Percentiles rank a stretch among this genome's conserved stretches.
Conservation (phyloP, 1,140 invertebrate species). For the Belonocnema kinseyi region DNA sequence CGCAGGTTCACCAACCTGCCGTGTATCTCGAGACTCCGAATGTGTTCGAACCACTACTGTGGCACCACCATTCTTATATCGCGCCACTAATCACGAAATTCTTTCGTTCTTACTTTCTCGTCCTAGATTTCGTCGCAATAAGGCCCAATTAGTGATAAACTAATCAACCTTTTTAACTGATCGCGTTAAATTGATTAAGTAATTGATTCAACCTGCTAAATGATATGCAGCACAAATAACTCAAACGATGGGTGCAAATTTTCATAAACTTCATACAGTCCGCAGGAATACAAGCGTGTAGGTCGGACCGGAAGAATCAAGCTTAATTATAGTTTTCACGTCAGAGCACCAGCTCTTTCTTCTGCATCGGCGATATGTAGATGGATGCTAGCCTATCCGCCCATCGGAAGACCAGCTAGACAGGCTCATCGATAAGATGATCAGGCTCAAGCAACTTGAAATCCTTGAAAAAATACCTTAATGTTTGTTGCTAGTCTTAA, state of each 20-base stretch:
- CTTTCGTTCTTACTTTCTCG: conserved; percentile 37
- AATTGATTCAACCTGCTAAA: conserved; percentile 24
- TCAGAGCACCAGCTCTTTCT: conserved; percentile 54
- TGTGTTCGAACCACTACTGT: conserved; percentile 54
- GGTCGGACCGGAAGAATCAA: conserved; percentile 51
- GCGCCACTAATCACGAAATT: conserved; percentile 50
- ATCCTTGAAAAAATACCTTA: too few species aligned
- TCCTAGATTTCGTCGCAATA: conserved; percentile 14
- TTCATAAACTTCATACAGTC: conserved; percentile 3
- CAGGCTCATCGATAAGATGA: too few species aligned
- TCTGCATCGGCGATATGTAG: conserved; percentile 40
- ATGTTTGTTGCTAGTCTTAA: too few species aligned
- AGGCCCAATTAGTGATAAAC: conserved; percentile 1
- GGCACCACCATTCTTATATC: conserved; percentile 53
- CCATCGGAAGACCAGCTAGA: too few species aligned
- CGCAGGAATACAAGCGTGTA: conserved; percentile 40
- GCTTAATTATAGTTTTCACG: conserved; percentile 64
- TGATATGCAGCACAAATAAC: conserved; percentile 50
- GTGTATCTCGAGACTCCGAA: conserved; percentile 44
- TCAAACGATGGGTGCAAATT: conserved; percentile 39
- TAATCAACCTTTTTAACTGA: background rate
- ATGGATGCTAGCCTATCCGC: conserved; percentile 39
- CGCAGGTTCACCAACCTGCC: conserved; percentile 60
- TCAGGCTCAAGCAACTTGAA: too few species aligned
- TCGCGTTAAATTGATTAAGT: background rate